Evolutionary conservation across 2,113 vertebrate genomes (phyloP), one percentile per base, ranked within the genome.

Genomic region (Ochotona princeps): DNA sequence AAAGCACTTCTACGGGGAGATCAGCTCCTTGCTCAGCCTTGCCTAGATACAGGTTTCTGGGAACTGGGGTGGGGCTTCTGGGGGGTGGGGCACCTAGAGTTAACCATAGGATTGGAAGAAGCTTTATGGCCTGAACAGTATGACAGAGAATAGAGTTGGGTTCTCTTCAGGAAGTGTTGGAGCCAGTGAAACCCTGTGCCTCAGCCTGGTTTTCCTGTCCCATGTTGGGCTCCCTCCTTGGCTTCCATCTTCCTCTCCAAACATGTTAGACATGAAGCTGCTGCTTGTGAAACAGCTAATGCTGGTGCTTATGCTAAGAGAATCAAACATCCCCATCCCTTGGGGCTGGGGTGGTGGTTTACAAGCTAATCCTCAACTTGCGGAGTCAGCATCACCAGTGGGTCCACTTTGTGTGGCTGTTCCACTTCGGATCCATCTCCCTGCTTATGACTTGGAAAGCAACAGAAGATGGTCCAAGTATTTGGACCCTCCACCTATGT

Each of bases 161-260:
- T 44, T 44, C 38, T 44, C 38, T 44, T 44, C 38, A 44, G 38
- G 47, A 80, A 47, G n/a, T 5, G 0, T 0, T 23, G 69, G 80
- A 25, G 74, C 76, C 90, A 20, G 12, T 1, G 1, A 35, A 88
- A 73, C 61, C 85, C 95, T 94, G 65, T 78, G 84, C 23, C 49
- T 26, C 65, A 78, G 89, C 81, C 92, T 92, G 92, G 81, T 73
- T 87, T 89, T 87, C 65, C 72, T 66, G 65, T 91, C 63, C 87
- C 83, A 78, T 92, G 75, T 51, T 73, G 83, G 84, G 54, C 26
- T 72, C 54, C 28, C 20, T 0, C 12, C 51, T 65, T 83, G 49
- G 32, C 66, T 57, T 87, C 65, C 7, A 8, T 21, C 28, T 9
- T 69, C 60, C n/a, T 88, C 20, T 47, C 35, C 61, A 78, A 72